These are phyloP conservation scores for Pantherophis guttatus DNA, from an alignment of 2,113 vertebrate genomes.

Conservation along the genomic window DNA sequence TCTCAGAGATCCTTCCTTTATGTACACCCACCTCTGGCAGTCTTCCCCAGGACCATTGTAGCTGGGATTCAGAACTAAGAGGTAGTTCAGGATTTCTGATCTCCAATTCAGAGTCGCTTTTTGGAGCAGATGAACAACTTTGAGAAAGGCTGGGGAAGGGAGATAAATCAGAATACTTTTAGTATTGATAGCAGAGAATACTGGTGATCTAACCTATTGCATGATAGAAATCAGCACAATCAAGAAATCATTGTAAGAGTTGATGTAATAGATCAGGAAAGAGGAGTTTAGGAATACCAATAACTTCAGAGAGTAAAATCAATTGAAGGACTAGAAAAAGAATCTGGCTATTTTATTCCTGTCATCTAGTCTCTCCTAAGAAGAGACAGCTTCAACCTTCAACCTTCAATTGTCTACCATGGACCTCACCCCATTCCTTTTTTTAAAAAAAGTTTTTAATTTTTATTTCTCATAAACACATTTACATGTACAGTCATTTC, in stretches of 20 bases:
- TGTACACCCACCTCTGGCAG: constrained; percentile 79
- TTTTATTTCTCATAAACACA: too few relatives aligned
- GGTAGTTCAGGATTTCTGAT: constrained; percentile 66
- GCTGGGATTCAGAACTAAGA: constrained; percentile 66
- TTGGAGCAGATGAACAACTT: constrained; percentile 70
- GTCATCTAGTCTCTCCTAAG: background rate
- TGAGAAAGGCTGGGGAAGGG: constrained; percentile 57
- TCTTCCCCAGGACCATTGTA: constrained; percentile 92
- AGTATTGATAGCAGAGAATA: background rate
- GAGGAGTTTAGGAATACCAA: background rate
- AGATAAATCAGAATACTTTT: background rate
- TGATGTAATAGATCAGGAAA: background rate
- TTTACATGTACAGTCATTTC: too few relatives aligned
- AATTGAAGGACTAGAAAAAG: background rate
- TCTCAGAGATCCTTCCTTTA: background rate
- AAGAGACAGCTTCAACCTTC: too few relatives aligned
- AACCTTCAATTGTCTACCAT: too few relatives aligned
- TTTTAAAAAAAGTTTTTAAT: too few relatives aligned
- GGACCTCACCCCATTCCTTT: too few relatives aligned
- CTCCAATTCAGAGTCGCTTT: constrained; percentile 92
- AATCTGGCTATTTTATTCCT: background rate
- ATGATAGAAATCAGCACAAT: background rate
- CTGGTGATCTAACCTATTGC: background rate
- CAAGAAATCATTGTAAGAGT: background rate
- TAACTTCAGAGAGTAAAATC: background rate